Evolutionary conservation across 2,888 invertebrate species (phyloP).

Genomic region (Geotrupes spiniger): DNA sequence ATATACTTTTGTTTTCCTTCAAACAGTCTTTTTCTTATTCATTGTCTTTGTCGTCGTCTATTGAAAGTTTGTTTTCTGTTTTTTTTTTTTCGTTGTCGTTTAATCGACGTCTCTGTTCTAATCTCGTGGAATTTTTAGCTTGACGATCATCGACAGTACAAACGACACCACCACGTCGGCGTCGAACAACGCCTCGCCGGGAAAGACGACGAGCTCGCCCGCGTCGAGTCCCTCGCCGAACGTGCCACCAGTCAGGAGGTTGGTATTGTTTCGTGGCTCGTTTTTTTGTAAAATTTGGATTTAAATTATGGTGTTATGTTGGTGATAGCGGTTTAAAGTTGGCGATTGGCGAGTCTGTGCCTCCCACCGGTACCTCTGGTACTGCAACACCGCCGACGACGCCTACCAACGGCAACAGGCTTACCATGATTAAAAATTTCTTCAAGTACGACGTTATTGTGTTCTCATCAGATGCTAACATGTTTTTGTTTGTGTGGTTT

Average conservation of each 20-base stretch:
- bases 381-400: conserved; percentile 49
- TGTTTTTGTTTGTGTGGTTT: conserved; percentile 11
- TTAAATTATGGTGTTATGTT: conserved; percentile 7
- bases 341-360: conserved; percentile 42
- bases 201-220: conserved; percentile 38
- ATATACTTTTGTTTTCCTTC: conserved; percentile 11
- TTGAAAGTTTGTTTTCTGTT: conserved; percentile 12
- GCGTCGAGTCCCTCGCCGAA: conserved; percentile 44
- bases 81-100: conserved; percentile 11
- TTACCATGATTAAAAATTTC: conserved; percentile 94
- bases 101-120: conserved; percentile 8
- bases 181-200: conserved; percentile 31
- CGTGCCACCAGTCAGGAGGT: conserved; percentile 56
- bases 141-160: conserved; percentile 26
- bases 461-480: background rate
- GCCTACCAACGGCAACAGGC: conserved; percentile 60
- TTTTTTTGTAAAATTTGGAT: conserved; percentile 6
- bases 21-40: conserved; percentile 8
- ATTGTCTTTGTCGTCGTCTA: conserved; percentile 8
- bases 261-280: conserved; percentile 24
- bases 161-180: conserved; percentile 22
- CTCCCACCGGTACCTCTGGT: conserved; percentile 40
- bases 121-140: conserved; percentile 23
- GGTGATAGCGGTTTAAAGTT: conserved; percentile 42
- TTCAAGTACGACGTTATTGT: conserved; percentile 84